Base-by-base conservation (phyloP, 2,113 vertebrate genomes). In the Phalacrocorax brasilianus region DNA sequence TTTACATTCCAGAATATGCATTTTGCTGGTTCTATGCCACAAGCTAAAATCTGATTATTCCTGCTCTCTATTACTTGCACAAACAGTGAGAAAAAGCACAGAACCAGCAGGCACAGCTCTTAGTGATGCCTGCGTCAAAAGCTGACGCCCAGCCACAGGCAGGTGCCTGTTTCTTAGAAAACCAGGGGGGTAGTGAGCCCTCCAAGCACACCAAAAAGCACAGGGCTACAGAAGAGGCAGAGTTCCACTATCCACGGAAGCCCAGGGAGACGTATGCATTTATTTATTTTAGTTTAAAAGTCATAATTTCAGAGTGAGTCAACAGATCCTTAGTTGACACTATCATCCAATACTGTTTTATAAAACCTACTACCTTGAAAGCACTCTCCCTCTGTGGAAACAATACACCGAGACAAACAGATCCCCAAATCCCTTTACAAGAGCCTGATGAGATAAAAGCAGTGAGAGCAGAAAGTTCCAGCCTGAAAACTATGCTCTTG, bases 331-430 rank as follows among this genome's bases (percentile, higher is more conserved):
- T 12, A 40, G 11, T 19, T 42, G 77, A 55, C 24, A 6, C 61
- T 13, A 35, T 17, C 30, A 73, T 21, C n/a, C 59, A 28, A 52
- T 5, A 35, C 8, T 13, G 42, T 56, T 66, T 45, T 16, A 61
- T 28, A 78, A 62, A 68, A 42, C 22, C 33, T 53, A 40, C 14
- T 11, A 38, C 26, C 32, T 21, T 2, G 7, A 45, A 59, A 63
- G 33, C 71, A 24, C 30, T 62, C 30, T 49, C 0, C 0, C 55
- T 33, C 50, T 26, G 9, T 9, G 17, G 27, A 58, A 77, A 53
- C 19, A 66, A 56, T 2, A 35, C 30, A 22, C 3, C 63, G 30
- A 65, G 71, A 33, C 44, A 75, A 80, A 83, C 0, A 11, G 42
- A 62, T 14, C 33, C 70, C 76, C 2, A 83, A 65, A 83, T 24